Conservation (phyloP, 1,140 invertebrate genomes). For the Drosophila triauraria region DNA sequence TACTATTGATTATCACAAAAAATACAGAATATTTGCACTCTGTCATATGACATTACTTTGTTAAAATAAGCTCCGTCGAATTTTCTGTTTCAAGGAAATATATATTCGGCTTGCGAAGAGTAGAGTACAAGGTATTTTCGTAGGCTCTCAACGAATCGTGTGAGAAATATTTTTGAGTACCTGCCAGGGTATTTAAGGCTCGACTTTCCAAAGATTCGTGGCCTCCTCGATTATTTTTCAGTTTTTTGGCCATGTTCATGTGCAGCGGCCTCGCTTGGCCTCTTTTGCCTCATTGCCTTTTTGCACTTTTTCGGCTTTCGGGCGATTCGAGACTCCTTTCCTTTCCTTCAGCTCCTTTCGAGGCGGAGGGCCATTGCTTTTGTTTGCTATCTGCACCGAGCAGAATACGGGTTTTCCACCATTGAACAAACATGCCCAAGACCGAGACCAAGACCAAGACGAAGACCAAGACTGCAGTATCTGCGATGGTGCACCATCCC, state of each 20-base stretch:
- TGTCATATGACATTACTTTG: neutral
- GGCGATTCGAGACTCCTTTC: slow-evolving; percentile 49
- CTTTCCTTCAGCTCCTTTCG: slow-evolving; percentile 33
- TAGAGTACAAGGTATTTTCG: neutral
- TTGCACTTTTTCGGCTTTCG: slow-evolving; percentile 65
- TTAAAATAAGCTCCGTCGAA: neutral
- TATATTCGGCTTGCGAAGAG: neutral
- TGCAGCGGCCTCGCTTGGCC: slow-evolving; percentile 53
- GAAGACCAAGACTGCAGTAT: slow-evolving; percentile 41
- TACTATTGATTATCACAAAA: too few species aligned
- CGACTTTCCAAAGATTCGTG: neutral
- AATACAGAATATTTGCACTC: too few species aligned
- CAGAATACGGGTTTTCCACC: slow-evolving; percentile 65
- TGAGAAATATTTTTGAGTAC: neutral
- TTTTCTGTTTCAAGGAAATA: neutral
- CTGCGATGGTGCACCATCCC: slow-evolving; percentile 59
- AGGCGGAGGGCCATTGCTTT: slow-evolving; percentile 45
- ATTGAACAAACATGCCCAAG: slow-evolving; percentile 62
- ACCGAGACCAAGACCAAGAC: slow-evolving; percentile 16
- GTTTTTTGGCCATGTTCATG: slow-evolving; percentile 56
- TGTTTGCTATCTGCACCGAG: slow-evolving; percentile 63
- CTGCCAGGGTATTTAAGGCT: slow-evolving; percentile 8
- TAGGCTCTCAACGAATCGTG: neutral
- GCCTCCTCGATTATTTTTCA: slow-evolving; percentile 22
- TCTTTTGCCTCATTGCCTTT: slow-evolving; percentile 66